These are phyloP conservation scores for Formicarius rufipectus DNA, from an alignment of 2,113 vertebrate species.

Conservation along the genomic window DNA sequence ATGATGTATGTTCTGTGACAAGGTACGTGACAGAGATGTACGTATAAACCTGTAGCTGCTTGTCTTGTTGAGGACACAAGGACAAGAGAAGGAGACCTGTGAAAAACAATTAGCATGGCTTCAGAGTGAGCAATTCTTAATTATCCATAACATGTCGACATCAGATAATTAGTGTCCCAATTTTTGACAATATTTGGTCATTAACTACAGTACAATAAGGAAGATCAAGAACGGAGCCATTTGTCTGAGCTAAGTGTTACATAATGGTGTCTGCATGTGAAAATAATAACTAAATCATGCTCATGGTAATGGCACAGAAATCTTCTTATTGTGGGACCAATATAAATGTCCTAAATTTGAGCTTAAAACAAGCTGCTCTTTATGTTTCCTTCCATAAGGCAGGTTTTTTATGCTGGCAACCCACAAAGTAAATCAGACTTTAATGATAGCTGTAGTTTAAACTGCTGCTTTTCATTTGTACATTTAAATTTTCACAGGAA, in stretches of 20 bases:
- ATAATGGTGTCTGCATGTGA: not conserved
- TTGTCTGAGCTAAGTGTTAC: conserved; percentile 43
- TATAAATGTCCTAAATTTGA: not conserved
- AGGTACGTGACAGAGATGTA: conserved; percentile 77
- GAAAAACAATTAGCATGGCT: conserved; percentile 77
- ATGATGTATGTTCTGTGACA: conserved; percentile 82
- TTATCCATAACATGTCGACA: conserved; percentile 81
- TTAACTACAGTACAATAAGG: conserved; percentile 69
- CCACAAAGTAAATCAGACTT: not conserved
- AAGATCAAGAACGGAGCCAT: conserved; percentile 48
- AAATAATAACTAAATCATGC: conserved; percentile 10
- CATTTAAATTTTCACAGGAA: not conserved
- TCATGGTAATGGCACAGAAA: not conserved
- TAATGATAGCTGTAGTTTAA: not conserved
- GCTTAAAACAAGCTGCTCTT: not conserved
- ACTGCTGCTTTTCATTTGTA: not conserved
- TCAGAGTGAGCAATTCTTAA: conserved; percentile 76
- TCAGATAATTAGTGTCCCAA: conserved; percentile 80
- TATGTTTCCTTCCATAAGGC: not conserved
- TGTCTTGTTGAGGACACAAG: conserved; percentile 73
- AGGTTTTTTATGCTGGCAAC: not conserved
- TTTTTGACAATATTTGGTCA: conserved; percentile 78
- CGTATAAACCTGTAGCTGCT: conserved; percentile 64
- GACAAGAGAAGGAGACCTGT: conserved; percentile 72
- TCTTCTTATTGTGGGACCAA: not conserved